phyloP scores from a whole-genome alignment of 1,140 invertebrate genomes.

The Patella vulgata region DNA sequence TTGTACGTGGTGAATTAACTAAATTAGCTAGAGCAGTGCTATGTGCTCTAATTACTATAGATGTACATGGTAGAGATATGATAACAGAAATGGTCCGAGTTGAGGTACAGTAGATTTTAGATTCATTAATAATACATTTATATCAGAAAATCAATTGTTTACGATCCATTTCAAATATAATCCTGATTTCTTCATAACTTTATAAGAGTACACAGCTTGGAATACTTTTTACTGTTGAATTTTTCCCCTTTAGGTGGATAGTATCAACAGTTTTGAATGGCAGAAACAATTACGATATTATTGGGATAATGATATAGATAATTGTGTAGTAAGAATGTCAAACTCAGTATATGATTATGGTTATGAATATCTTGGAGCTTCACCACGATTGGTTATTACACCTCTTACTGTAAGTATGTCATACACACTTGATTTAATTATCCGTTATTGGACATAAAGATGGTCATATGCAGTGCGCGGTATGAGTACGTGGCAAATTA shows the following conservation, averaged over 20 bases:
- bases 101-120: too few relatives aligned
- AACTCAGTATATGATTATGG: conserved; percentile 67
- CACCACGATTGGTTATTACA: conserved; percentile 67
- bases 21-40: conserved; percentile 78
- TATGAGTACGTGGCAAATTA: not conserved
- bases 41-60: conserved; percentile 86
- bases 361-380: conserved; percentile 68
- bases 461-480: too few relatives aligned
- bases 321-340: conserved; percentile 66
- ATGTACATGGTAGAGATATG: conserved; percentile 87
- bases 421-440: too few relatives aligned
- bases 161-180: not conserved
- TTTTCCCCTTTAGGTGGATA: too few relatives aligned
- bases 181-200: not conserved
- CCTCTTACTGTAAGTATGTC: conserved; percentile 66
- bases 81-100: conserved; percentile 75
- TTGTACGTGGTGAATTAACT: conserved; percentile 78
- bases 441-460: too few relatives aligned
- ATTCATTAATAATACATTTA: too few relatives aligned
- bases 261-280: conserved; percentile 67
- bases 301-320: conserved; percentile 65
- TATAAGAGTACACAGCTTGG: too few relatives aligned
- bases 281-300: conserved; percentile 69
- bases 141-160: not conserved
- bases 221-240: too few relatives aligned